Percentiles rank a stretch among this genome's conserved stretches.
phyloP scores from a whole-genome alignment of 2,797 vertebrate species.

The Rhynchonycteris naso region DNA sequence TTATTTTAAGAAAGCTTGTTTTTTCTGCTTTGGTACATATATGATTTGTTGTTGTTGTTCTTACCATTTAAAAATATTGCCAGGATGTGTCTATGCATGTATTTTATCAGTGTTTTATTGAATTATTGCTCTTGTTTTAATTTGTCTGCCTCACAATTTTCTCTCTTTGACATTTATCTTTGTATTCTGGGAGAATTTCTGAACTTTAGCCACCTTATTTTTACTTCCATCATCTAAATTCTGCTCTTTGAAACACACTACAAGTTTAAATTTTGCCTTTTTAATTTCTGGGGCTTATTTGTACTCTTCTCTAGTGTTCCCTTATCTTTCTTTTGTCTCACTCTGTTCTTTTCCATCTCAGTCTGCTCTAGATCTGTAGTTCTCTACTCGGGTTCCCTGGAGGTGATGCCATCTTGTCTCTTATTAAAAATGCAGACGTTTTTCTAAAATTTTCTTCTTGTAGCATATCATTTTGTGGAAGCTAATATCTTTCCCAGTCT shows the following conservation, averaged over 20 bases:
- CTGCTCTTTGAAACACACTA: neutral
- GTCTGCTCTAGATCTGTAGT: neutral
- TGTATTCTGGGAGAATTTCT: neutral
- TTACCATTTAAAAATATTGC: neutral
- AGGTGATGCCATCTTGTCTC: neutral
- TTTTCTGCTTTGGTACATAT: neutral
- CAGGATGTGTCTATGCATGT: neutral
- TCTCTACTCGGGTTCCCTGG: neutral
- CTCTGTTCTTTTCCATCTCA: neutral
- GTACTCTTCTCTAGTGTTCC: neutral
- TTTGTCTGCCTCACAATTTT: neutral
- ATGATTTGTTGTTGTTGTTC: neutral
- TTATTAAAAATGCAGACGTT: neutral
- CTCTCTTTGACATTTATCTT: neutral
- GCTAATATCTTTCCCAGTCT: neutral
- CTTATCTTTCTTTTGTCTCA: neutral
- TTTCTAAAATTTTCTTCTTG: neutral
- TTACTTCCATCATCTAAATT: neutral
- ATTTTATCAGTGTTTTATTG: neutral
- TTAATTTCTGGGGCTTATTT: neutral
- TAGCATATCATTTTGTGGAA: neutral
- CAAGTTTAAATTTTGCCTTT: neutral
- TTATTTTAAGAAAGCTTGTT: neutral
- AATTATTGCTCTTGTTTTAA: neutral
- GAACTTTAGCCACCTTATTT: neutral